Base-by-base conservation (phyloP, 2,113 vertebrate species). In the Psophia crepitans region DNA sequence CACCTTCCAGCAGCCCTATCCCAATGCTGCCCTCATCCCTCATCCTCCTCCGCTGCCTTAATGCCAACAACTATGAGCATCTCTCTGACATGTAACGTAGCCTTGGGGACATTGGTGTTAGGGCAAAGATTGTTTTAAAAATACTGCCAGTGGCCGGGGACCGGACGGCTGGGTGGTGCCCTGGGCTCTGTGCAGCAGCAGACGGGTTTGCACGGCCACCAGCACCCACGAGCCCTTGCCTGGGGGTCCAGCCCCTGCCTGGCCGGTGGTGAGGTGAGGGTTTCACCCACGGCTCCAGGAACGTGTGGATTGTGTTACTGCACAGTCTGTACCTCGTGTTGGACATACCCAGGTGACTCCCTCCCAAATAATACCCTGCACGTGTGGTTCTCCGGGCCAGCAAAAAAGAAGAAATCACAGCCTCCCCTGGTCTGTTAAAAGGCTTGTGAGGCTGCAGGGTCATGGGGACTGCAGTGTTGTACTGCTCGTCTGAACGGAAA, bases 351-450 rank as follows among this genome's bases (percentile, higher is more conserved):
- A 28, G 76, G 77, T 41, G 76, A 58, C 5, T 77, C 53, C 28
- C 13, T 90, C 69, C 35, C 24, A 51, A 44, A n/a, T 53, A 66
- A 51, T 2, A 26, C 27, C n/a, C 9, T 11, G 11, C 19, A 22
- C 35, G 44, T 0, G 8, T 1, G 3, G 16, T 28, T 48, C 70
- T 66, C 15, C 0, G 2, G 61, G 30, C 35, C n/a, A 60, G 49
- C 19, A 41, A 58, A 69, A 80, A 19, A 44, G 24, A 11, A 28
- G 53, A 8, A 66, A 60, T 33, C 35, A 19, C 3, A 0, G 63
- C n/a, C 30, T 73, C 6, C 14, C 7, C 35, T 1, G 9, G 28
- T 49, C 39, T 48, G 3, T 57, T 12, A 37, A 63, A 84, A 78
- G 60, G 49, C 26, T 88, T 71, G 51, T 0, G 19, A 48, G 46